Conservation (phyloP, 2,113 vertebrate species). For the Dicrurus megarhynchus region DNA sequence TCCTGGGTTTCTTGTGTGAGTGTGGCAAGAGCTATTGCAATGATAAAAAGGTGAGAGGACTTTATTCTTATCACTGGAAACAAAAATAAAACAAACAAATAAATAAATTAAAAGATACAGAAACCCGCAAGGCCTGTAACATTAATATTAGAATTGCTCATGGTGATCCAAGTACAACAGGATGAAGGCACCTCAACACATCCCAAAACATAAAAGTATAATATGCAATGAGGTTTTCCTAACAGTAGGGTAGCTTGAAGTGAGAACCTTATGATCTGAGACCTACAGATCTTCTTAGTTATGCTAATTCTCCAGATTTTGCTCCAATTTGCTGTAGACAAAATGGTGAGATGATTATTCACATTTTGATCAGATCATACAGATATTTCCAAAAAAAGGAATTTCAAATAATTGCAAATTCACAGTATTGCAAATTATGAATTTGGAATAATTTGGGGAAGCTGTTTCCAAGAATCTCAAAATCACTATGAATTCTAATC, state of each 20-base stretch:
- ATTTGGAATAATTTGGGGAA: neutral
- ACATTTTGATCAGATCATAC: neutral
- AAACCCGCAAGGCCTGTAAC: neutral
- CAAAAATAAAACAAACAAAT: neutral
- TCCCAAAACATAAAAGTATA: neutral
- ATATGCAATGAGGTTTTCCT: neutral
- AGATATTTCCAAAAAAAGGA: neutral
- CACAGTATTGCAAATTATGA: accelerated
- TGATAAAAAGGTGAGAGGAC: neutral
- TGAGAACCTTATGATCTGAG: neutral
- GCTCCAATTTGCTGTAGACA: neutral
- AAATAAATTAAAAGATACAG: neutral
- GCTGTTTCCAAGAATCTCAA: neutral
- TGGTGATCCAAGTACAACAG: neutral
- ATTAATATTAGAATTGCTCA: neutral
- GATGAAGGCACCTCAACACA: neutral
- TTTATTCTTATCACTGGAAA: neutral
- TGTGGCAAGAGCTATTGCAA: neutral
- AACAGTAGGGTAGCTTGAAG: neutral
- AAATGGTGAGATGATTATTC: neutral
- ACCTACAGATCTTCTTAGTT: neutral
- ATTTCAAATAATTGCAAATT: neutral
- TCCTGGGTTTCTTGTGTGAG: neutral
- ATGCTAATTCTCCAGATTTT: neutral
- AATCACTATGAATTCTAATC: neutral